These are phyloP conservation scores for Pseudomyrmex concolor DNA, from an alignment of 1,140 invertebrate species.

Conservation along the genomic window DNA sequence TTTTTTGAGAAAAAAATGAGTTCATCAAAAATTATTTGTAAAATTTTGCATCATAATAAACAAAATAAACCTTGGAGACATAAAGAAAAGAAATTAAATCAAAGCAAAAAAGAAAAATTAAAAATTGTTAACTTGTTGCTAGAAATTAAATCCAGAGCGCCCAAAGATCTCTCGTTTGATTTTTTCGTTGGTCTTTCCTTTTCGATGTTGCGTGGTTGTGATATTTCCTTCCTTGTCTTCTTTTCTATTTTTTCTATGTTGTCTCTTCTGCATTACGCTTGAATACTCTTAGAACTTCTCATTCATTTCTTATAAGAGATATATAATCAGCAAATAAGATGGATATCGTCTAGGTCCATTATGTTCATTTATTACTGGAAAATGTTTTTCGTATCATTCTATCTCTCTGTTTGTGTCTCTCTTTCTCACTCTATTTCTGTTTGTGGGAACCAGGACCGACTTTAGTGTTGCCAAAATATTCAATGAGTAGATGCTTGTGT, in stretches of 20 bases:
- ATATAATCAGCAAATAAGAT: conserved; percentile 17
- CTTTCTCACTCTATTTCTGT: conserved; percentile 29
- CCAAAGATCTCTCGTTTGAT: not conserved
- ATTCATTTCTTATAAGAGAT: conserved; percentile 18
- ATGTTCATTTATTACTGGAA: conserved; percentile 39
- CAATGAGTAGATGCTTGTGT: conserved; percentile 58
- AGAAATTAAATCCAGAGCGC: conserved; percentile 6
- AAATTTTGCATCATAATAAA: not conserved
- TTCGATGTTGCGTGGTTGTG: not conserved
- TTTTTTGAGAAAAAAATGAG: too few species aligned
- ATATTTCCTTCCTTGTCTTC: conserved; percentile 39
- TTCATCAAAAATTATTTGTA: too few species aligned
- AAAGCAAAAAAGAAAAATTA: not conserved
- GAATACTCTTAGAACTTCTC: not conserved
- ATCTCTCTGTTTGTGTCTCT: not conserved
- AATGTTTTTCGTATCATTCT: conserved; percentile 38
- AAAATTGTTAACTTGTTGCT: conserved; percentile 20
- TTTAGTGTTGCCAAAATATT: conserved; percentile 68
- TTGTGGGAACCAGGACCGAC: conserved; percentile 83
- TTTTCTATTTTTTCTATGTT: conserved; percentile 12
- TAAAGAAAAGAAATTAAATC: not conserved
- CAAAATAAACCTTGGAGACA: not conserved
- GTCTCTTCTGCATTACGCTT: conserved; percentile 38
- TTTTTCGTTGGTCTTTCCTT: not conserved
- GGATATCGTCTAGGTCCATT: conserved; percentile 40